Percentiles rank a stretch among this genome's conserved stretches.
phyloP scores from a whole-genome alignment of 2,888 invertebrate genomes.

The Diploptera punctata region DNA sequence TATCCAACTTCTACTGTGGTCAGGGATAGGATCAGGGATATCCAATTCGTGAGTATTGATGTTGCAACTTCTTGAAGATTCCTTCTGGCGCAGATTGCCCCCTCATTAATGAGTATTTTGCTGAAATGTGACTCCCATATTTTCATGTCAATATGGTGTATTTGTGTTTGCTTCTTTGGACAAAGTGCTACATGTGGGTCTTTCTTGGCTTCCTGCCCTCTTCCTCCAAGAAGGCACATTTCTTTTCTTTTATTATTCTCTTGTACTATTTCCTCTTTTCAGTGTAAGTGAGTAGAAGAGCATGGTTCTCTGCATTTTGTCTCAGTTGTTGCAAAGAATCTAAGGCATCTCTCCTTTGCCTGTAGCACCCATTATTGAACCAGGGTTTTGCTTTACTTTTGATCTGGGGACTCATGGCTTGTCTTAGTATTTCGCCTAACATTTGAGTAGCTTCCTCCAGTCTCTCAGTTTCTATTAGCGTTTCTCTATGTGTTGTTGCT shows the following conservation, averaged over 20 bases:
- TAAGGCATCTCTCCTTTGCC: not conserved
- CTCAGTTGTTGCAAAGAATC: not conserved
- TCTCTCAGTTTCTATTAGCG: too few relatives aligned
- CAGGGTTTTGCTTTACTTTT: not conserved
- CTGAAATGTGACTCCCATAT: not conserved
- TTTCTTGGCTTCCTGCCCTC: not conserved
- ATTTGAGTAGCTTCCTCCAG: too few relatives aligned
- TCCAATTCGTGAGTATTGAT: not conserved
- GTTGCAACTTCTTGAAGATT: too few relatives aligned
- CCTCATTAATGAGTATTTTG: not conserved
- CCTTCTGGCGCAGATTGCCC: too few relatives aligned
- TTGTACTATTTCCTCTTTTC: not conserved
- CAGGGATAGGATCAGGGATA: too few relatives aligned
- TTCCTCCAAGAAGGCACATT: not conserved
- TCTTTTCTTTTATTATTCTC: too few relatives aligned
- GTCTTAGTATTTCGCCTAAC: too few relatives aligned
- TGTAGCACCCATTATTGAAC: not conserved
- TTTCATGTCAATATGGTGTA: not conserved
- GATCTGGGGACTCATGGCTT: not conserved
- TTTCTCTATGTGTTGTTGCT: not conserved
- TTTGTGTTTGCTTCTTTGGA: not conserved
- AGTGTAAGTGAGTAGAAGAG: not conserved
- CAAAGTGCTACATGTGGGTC: not conserved
- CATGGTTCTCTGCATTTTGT: not conserved
- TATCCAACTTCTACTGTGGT: not conserved